phyloP scores from a whole-genome alignment of 2,113 vertebrate species.

The Asarcornis scutulata region DNA sequence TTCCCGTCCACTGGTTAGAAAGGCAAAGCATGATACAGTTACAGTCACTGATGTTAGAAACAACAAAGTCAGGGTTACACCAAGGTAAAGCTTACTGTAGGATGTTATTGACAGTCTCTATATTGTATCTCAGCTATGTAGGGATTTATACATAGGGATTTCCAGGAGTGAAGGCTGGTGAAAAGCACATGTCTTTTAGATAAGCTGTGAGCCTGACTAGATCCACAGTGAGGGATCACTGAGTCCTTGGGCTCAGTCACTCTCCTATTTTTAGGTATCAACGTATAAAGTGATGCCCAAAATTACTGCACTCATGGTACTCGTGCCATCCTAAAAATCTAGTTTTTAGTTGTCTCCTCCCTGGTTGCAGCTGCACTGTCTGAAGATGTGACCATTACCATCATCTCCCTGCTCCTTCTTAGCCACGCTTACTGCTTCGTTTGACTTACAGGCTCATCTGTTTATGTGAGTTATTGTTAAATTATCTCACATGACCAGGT shows the following conservation, averaged over 20 bases:
- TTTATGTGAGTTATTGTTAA: neutral
- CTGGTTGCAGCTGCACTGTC: neutral
- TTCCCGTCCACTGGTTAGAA: conserved; percentile 88
- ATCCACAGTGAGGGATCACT: neutral
- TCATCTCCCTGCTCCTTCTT: neutral
- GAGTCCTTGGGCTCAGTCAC: neutral
- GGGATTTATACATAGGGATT: neutral
- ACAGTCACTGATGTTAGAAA: neutral
- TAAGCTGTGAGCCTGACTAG: neutral
- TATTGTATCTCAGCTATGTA: neutral
- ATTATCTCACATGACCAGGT: neutral
- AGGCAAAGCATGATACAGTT: neutral
- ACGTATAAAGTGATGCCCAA: neutral
- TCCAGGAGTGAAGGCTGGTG: neutral
- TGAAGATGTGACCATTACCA: neutral
- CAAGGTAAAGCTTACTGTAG: neutral
- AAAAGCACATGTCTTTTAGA: neutral
- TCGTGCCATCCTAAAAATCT: neutral
- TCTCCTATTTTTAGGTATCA: neutral
- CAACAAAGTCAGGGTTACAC: neutral
- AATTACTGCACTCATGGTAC: neutral
- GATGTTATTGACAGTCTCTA: neutral
- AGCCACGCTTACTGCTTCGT: neutral
- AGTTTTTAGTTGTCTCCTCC: neutral
- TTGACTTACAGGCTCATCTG: neutral